A percentile compares a stretch with the other conserved stretches of the same genome.
These are phyloP conservation scores for Ooceraea biroi DNA, from an alignment of 1,140 invertebrate genomes.

Conservation along the genomic window DNA sequence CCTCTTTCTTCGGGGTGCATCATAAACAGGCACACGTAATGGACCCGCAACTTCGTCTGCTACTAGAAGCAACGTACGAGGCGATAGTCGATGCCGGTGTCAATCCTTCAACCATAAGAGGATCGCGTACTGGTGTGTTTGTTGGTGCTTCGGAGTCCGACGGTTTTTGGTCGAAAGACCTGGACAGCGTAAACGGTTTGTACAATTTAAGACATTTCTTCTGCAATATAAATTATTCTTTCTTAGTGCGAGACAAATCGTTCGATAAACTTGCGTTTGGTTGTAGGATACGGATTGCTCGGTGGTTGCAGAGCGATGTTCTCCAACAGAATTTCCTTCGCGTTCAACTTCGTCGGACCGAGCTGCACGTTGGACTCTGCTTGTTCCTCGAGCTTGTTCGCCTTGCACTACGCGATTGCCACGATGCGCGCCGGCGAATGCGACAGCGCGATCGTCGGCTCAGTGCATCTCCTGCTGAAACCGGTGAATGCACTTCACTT, in stretches of 20 bases:
- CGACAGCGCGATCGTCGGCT: slow-evolving; percentile 83
- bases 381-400: slow-evolving; percentile 97
- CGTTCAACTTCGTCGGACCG: slow-evolving; percentile 97
- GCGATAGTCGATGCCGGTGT: too few relatives aligned
- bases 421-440: too few relatives aligned
- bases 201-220: too few relatives aligned
- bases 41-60: too few relatives aligned
- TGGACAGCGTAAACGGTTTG: slow-evolving; percentile 92
- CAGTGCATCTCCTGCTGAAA: slow-evolving; percentile 98
- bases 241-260: too few relatives aligned
- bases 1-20: slow-evolving; percentile 97
- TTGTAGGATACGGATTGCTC: slow-evolving; percentile 93
- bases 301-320: too few relatives aligned
- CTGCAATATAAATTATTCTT: too few relatives aligned
- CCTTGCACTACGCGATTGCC: too few relatives aligned
- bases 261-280: too few relatives aligned
- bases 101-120: too few relatives aligned
- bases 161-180: slow-evolving; percentile 92
- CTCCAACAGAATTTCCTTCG: slow-evolving; percentile 97
- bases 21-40: slow-evolving; percentile 98
- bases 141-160: slow-evolving; percentile 94
- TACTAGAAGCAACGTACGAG: too few relatives aligned
- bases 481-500: slow-evolving; percentile 94
- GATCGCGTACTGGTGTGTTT: too few relatives aligned
- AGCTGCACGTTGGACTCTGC: slow-evolving; percentile 98